These are phyloP conservation scores for Myotis davidii DNA, from an alignment of 2,113 vertebrate genomes.

Conservation along the genomic window DNA sequence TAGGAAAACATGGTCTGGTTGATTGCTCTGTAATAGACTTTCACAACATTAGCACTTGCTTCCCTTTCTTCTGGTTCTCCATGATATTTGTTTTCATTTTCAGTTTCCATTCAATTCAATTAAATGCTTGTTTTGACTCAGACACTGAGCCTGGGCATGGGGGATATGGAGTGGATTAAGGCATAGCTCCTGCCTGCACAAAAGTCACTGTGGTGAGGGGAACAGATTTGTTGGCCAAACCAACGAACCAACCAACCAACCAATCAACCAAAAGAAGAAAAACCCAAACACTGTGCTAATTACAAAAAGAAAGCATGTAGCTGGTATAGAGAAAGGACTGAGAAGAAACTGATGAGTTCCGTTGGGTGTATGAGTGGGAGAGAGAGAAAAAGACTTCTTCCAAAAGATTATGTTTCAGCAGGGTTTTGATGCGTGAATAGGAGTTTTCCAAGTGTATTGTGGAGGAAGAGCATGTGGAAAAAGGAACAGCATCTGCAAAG, in stretches of 20 bases:
- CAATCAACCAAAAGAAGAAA: not conserved
- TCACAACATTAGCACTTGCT: constrained; percentile 29
- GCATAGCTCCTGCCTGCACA: not conserved
- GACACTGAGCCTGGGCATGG: not conserved
- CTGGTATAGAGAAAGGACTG: not conserved
- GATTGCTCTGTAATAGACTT: constrained; percentile 69
- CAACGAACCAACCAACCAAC: not conserved
- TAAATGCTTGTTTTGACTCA: constrained; percentile 49
- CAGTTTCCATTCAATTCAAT: constrained; percentile 70
- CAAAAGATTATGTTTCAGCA: not conserved
- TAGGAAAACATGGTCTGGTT: constrained; percentile 67
- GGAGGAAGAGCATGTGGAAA: constrained; percentile 1
- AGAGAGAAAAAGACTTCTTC: not conserved
- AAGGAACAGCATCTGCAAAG: not conserved
- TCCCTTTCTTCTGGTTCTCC: constrained; percentile 36
- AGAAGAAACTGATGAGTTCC: not conserved
- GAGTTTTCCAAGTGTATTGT: not conserved
- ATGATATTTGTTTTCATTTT: constrained; percentile 72
- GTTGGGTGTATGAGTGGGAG: not conserved
- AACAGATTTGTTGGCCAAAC: not conserved
- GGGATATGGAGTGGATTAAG: not conserved
- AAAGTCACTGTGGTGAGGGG: not conserved
- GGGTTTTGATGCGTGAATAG: not conserved
- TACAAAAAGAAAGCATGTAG: not conserved
- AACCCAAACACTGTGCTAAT: not conserved